These are phyloP conservation scores for Myotis findleyi DNA, from an alignment of 2,797 vertebrate species.

Conservation along the genomic window DNA sequence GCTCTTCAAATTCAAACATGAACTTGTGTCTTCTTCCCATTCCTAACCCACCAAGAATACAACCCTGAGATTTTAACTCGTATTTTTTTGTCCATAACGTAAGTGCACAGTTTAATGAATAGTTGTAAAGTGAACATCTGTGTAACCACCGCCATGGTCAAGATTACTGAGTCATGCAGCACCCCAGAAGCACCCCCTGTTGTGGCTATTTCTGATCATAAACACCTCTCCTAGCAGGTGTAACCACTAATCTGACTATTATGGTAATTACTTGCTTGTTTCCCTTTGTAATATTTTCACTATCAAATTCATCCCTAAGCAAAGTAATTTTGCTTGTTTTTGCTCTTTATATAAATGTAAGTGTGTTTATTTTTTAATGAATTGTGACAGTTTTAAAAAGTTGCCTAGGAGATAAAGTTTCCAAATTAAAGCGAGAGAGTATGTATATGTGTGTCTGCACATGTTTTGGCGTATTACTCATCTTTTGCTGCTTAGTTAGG, in stretches of 20 bases:
- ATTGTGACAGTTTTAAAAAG: neutral
- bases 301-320: neutral
- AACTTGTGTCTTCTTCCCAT: neutral
- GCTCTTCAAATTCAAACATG: neutral
- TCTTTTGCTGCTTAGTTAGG: constrained; percentile 9
- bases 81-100: neutral
- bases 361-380: constrained; percentile 41
- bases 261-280: neutral
- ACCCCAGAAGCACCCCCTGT: neutral
- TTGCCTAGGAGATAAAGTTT: neutral
- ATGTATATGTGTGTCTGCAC: neutral
- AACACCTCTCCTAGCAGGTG: neutral
- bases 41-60: neutral
- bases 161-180: neutral
- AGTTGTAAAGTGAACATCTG: neutral
- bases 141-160: neutral
- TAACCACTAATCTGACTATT: neutral
- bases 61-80: constrained; percentile 34
- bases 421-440: neutral
- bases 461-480: neutral
- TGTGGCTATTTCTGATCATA: neutral
- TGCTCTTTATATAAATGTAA: constrained; percentile 8
- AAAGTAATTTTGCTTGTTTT: constrained; percentile 39
- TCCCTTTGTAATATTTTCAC: neutral
- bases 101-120: neutral